Base-by-base conservation (phyloP, 1,140 invertebrate species). In the Sarcophaga bullata region DNA sequence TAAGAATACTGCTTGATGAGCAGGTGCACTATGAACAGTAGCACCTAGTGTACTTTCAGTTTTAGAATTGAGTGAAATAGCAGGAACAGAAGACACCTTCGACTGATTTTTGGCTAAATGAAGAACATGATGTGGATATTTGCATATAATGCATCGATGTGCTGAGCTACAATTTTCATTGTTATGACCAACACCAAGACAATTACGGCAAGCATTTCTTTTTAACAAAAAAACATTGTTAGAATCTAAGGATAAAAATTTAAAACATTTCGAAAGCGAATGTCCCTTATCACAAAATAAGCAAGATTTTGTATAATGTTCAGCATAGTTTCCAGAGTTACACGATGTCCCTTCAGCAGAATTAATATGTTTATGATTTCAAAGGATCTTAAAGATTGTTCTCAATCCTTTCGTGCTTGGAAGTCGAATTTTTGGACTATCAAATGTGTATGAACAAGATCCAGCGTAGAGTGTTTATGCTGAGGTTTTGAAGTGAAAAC, bases 141-240 rank as follows among this genome's bases (percentile, higher is more conserved):
- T 73, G 25, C 72, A 73, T 7, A 25, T 25, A 19, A 19, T 72
- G 68, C 68, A 72, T 6, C 68, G 68, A 73, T 10, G 6, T 25
- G 9, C 4, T 6, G 11, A 19, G 10, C 25, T 25, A 25, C 68
- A 73, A 25, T 73, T 25, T 25, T 73, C 6, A 4, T 2, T 6
- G 10, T 25, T 10, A 73, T 73, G 68, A 3, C 17, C 68, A 25
- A 73, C 5, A 37, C 1, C 25, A 17, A 19, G 7, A 73, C 68
- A 73, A 73, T 73, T 73, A 8, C 68, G 68, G 25, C 68, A 73
- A 25, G 25, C 50, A 10, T 73, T 73, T 73, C 19, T 73, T 3
- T 25, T 17, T 19, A 11, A 25, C 25, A 19, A 73, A 1, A 6
- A 52, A 0, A 1, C 25, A 4, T 37, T 37, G 1, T 37, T 37